A percentile compares a stretch with the other conserved stretches of the same genome.
Conservation (phyloP, 2,888 invertebrate species). For the Tromatobia lineatoria region DNA sequence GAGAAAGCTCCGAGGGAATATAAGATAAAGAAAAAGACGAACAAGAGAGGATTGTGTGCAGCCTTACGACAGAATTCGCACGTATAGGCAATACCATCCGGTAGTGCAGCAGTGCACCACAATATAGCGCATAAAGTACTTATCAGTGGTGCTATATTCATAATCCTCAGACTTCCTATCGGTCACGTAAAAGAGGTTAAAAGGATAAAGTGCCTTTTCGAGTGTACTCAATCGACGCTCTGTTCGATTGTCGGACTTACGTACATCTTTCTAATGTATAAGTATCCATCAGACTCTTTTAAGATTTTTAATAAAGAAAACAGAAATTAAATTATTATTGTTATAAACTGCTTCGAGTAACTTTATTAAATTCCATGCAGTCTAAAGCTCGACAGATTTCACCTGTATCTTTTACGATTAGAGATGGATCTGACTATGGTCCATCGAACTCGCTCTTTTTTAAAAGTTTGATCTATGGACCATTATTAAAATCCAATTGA, state of each 20-base stretch:
- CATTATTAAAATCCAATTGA: too few relatives aligned
- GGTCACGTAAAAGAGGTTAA: slow-evolving; percentile 23
- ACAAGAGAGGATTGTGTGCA: not conserved
- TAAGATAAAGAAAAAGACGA: slow-evolving; percentile 14
- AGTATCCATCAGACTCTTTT: too few relatives aligned
- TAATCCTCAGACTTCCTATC: not conserved
- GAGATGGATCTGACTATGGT: too few relatives aligned
- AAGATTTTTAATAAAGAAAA: too few relatives aligned
- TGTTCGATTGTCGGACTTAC: slow-evolving; percentile 6
- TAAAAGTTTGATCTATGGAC: too few relatives aligned
- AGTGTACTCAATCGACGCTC: slow-evolving; percentile 38
- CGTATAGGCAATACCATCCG: slow-evolving; percentile 1
- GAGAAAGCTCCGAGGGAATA: slow-evolving; percentile 1
- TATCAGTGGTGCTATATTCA: not conserved
- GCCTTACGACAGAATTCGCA: slow-evolving; percentile 26
- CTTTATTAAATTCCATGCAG: too few relatives aligned
- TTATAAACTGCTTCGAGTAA: too few relatives aligned
- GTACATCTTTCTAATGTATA: slow-evolving; percentile 1
- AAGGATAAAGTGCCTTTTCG: slow-evolving; percentile 47
- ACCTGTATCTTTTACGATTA: too few relatives aligned
- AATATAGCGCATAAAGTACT: too few relatives aligned
- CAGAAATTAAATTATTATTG: too few relatives aligned
- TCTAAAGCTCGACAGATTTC: too few relatives aligned
- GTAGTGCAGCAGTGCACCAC: not conserved
- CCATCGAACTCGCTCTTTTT: too few relatives aligned